phyloP scores from a whole-genome alignment of 2,888 invertebrate genomes.

The Eilema caniola region DNA sequence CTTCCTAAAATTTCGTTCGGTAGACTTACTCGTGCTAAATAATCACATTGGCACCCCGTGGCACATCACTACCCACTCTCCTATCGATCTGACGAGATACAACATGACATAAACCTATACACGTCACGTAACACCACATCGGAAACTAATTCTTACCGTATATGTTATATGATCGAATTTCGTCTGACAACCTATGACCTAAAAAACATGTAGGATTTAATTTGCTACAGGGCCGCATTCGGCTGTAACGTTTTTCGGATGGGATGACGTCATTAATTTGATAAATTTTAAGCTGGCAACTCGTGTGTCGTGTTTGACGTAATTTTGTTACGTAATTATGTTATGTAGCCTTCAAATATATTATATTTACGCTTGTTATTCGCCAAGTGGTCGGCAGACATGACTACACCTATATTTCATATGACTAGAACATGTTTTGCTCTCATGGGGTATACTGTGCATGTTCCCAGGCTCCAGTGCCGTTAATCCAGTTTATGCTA shows the following conservation, averaged over 20 bases:
- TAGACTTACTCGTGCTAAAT: constrained; percentile 30
- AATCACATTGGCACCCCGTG: constrained; percentile 38
- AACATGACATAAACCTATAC: constrained; percentile 53
- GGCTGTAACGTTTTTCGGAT: constrained; percentile 57
- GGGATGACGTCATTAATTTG: constrained; percentile 63
- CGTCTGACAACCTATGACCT: constrained; percentile 66
- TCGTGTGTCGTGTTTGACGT: constrained; percentile 33
- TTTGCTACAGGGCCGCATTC: constrained; percentile 69
- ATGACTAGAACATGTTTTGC: neutral
- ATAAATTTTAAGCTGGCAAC: constrained; percentile 40
- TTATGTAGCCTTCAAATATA: neutral
- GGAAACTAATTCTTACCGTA: constrained; percentile 62
- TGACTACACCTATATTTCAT: neutral
- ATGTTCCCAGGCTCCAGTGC: neutral
- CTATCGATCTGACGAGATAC: constrained; percentile 66
- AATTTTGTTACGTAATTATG: constrained; percentile 21
- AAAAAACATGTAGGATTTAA: constrained; percentile 74
- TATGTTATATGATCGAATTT: constrained; percentile 60
- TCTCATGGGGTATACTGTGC: neutral
- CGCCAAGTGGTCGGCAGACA: neutral
- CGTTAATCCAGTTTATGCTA: too few relatives aligned
- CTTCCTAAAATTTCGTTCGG: neutral
- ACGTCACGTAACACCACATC: constrained; percentile 49
- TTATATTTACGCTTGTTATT: neutral
- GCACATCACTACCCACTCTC: constrained; percentile 46